These are phyloP conservation scores for Tenodera sinensis DNA, from an alignment of 2,888 invertebrate genomes.

Conservation along the genomic window DNA sequence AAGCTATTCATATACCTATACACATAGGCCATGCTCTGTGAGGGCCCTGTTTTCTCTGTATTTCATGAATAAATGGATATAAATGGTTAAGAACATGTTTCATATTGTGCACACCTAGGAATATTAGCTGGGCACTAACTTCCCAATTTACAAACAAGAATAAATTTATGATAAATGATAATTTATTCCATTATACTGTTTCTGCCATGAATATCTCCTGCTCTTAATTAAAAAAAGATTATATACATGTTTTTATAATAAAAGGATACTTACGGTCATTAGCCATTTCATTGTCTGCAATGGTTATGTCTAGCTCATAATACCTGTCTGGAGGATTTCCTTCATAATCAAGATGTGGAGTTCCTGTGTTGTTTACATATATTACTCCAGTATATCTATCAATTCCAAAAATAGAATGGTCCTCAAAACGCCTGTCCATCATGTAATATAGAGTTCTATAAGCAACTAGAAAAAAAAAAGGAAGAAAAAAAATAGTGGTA, in stretches of 20 bases:
- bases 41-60: too few relatives aligned
- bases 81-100: too few relatives aligned
- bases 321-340: neutral
- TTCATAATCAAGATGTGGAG: neutral
- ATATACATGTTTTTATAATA: neutral
- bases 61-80: too few relatives aligned
- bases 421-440: neutral
- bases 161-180: too few relatives aligned
- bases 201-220: too few relatives aligned
- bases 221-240: neutral
- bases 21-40: too few relatives aligned
- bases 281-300: neutral
- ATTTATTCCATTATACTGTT: too few relatives aligned
- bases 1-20: too few relatives aligned
- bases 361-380: neutral
- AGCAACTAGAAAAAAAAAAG: neutral
- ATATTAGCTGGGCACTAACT: too few relatives aligned
- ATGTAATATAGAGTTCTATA: neutral
- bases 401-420: neutral
- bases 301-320: neutral
- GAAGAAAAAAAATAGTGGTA: neutral
- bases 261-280: neutral
- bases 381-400: neutral
- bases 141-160: too few relatives aligned
- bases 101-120: too few relatives aligned